Base-by-base conservation (phyloP, 1,140 invertebrate genomes). In the Galendromus occidentalis region DNA sequence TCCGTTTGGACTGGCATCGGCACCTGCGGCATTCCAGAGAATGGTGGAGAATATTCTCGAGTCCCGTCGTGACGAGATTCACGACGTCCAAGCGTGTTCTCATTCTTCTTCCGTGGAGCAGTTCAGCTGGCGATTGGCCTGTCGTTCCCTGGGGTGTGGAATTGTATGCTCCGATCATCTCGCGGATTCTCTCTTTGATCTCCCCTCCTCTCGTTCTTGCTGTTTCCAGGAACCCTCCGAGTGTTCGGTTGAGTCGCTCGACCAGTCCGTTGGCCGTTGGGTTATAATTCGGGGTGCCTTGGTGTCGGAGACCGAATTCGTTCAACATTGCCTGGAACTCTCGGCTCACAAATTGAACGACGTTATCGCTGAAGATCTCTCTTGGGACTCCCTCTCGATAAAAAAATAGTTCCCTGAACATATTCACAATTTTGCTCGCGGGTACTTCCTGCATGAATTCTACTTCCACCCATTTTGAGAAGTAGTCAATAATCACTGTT, bases 391-490 rank as follows among this genome's bases (percentile, higher is more conserved):
- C 63, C 45, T 66, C 63, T 28, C 45, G 42, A 28, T 59, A 5
- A 64, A n/a, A n/a, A n/a, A 65, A 69, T n/a, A 68, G 68, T 2
- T 44, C 20, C 17, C 28, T 28, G 20, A 69, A 25, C 14, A 68
- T 41, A 1, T 65, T 28, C 12, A 69, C 64, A 29, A 70, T 67
- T 64, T 17, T 39, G 20, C 41, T 28, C 7, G 42, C 44, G 7
- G 65, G 59, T 12, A 69, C 44, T 7, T 63, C 55, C 14, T 7
- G 7, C 51, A 55, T 42, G 14, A 69, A 7, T n/a, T 42, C 30
- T 4, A 68, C 33, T 55, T 68, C 67, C 28, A 51, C 67, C 67
- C 67, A 68, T 41, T 68, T 68, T n/a, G 55, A 51, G 17, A 12
- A 12, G 29, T 68, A 68, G 47, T 68, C 67, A 6, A 59, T 59